Conservation (phyloP, 2,888 invertebrate species). For the Chloroclystis v-ata region DNA sequence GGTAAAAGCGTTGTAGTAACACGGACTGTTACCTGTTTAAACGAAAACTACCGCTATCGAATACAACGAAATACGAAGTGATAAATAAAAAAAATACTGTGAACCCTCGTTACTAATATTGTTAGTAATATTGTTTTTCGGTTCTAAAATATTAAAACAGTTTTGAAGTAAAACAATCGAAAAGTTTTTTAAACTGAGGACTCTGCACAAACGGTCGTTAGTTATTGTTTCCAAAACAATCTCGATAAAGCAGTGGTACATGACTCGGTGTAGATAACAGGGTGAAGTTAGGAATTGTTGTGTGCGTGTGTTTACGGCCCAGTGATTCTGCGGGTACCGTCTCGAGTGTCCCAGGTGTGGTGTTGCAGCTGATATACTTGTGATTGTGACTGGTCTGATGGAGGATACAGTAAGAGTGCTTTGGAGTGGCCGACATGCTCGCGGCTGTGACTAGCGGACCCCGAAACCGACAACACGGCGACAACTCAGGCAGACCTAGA, state of each 20-base stretch:
- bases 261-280: conserved; percentile 51
- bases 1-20: conserved; percentile 57
- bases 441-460: conserved; percentile 57
- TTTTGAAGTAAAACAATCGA: conserved; percentile 25
- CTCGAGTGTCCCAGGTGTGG: conserved; percentile 51
- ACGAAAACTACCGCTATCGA: conserved; percentile 48
- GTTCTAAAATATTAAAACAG: conserved; percentile 24
- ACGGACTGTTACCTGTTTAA: conserved; percentile 53
- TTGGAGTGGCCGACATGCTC: conserved; percentile 61
- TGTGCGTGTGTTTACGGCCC: conserved; percentile 68
- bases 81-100: conserved; percentile 31
- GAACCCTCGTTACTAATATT: conserved; percentile 27
- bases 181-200: conserved; percentile 30
- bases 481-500: conserved; percentile 56
- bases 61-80: conserved; percentile 45
- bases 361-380: conserved; percentile 43
- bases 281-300: conserved; percentile 53
- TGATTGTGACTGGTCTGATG: too few species aligned
- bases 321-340: conserved; percentile 28
- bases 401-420: conserved; percentile 55
- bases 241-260: conserved; percentile 45
- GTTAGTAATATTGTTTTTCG: conserved; percentile 22
- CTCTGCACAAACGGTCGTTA: conserved; percentile 38
- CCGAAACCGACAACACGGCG: conserved; percentile 68
- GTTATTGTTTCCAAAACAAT: conserved; percentile 67